Evolutionary conservation across 2,113 vertebrate genomes (phyloP).

Genomic region (Phalacrocorax aristotelis): DNA sequence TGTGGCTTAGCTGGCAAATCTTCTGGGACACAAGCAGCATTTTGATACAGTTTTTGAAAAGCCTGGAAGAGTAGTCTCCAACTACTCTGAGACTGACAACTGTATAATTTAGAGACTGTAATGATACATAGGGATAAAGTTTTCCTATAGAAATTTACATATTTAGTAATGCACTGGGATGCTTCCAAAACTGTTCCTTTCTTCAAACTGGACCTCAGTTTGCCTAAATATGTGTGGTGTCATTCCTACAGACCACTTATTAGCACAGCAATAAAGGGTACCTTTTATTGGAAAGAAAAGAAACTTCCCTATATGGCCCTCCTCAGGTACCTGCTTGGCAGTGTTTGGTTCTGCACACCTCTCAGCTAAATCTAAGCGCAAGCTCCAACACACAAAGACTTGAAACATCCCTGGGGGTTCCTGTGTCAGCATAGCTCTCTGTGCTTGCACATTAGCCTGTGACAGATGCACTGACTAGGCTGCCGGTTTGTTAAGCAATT

Average conservation of each 20-base stretch:
- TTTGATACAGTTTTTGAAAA: neutral
- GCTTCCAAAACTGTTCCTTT: neutral
- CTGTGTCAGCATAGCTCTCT: neutral
- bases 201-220: neutral
- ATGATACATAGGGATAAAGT: neutral
- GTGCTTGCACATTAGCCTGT: neutral
- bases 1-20: neutral
- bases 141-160: neutral
- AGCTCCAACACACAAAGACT: neutral
- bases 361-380: neutral
- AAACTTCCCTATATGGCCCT: neutral
- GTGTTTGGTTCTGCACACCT: neutral
- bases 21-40: neutral
- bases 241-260: neutral
- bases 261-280: neutral
- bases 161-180: neutral
- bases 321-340: neutral
- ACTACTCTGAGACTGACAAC: neutral
- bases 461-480: neutral
- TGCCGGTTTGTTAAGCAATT: neutral
- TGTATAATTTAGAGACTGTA: neutral
- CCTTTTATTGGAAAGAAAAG: neutral
- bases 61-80: neutral
- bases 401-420: neutral
- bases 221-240: neutral